phyloP scores from a whole-genome alignment of 2,113 vertebrate genomes.

The Rutilus rutilus region DNA sequence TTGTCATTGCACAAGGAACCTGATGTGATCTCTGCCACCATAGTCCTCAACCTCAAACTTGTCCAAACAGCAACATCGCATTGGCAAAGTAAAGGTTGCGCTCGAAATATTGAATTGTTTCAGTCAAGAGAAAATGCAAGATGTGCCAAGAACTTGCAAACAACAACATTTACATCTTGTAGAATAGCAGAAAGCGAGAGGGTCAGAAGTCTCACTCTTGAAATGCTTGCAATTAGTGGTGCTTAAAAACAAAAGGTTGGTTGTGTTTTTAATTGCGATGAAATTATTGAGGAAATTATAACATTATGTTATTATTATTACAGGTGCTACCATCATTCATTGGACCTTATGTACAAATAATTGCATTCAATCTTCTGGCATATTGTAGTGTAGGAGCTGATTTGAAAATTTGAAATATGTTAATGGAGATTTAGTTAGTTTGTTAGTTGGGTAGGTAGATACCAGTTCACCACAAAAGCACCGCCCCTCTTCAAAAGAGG shows the following conservation, averaged over 20 bases:
- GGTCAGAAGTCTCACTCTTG: not conserved
- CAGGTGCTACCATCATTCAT: not conserved
- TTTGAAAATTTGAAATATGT: not conserved
- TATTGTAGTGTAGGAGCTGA: not conserved
- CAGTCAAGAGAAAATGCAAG: constrained; percentile 76
- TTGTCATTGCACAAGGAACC: constrained; percentile 40
- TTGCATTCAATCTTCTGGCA: not conserved
- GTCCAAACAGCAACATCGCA: constrained; percentile 73
- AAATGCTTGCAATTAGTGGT: not conserved
- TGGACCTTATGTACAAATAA: not conserved
- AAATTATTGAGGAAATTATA: not conserved
- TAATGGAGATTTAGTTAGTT: not conserved
- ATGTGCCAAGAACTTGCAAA: constrained; percentile 71
- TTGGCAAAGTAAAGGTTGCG: constrained; percentile 76
- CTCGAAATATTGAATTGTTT: constrained; percentile 73
- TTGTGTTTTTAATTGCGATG: not conserved
- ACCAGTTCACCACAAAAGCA: not conserved
- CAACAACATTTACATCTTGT: constrained; percentile 57
- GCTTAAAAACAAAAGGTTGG: not conserved
- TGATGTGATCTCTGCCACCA: constrained; percentile 65
- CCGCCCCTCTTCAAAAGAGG: not conserved
- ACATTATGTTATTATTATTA: too few species aligned
- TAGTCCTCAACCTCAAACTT: constrained; percentile 66
- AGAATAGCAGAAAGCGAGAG: not conserved
- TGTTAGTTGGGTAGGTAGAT: not conserved